phyloP scores from a whole-genome alignment of 2,797 vertebrate genomes.

The Nasua narica region DNA sequence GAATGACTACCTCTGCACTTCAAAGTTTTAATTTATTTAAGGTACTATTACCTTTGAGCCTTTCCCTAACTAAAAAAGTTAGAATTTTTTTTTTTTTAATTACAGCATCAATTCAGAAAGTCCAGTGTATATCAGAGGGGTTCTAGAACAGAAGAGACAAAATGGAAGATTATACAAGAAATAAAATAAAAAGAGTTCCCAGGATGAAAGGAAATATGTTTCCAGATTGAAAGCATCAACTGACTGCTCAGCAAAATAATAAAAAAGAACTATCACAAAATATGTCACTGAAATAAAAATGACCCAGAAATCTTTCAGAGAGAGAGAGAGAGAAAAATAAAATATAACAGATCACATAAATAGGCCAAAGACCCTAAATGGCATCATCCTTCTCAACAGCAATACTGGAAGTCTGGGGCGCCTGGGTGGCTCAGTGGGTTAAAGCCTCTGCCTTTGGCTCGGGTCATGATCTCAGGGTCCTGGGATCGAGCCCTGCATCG shows the following conservation, averaged over 20 bases:
- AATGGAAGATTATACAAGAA: neutral
- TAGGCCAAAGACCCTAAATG: neutral
- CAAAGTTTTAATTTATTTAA: neutral
- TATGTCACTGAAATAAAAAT: neutral
- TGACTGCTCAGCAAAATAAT: neutral
- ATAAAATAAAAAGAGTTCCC: neutral
- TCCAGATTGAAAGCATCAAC: neutral
- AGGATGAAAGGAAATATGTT: neutral
- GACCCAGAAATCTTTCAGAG: neutral
- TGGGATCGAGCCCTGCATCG: too few species aligned
- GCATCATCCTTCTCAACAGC: neutral
- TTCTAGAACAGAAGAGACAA: constrained; percentile 2
- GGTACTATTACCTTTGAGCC: neutral
- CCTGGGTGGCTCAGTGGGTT: too few species aligned
- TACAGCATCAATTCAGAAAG: neutral
- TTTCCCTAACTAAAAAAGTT: neutral
- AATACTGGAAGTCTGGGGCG: neutral
- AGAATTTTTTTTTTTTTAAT: neutral
- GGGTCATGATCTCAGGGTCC: too few species aligned
- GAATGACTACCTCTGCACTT: neutral
- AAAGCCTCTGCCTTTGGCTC: too few species aligned
- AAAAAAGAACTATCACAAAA: neutral
- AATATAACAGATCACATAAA: neutral
- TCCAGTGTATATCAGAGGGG: neutral
- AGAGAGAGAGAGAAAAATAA: neutral